These are phyloP conservation scores for Drosophila orena DNA, from an alignment of 1,140 invertebrate genomes.

Conservation along the genomic window DNA sequence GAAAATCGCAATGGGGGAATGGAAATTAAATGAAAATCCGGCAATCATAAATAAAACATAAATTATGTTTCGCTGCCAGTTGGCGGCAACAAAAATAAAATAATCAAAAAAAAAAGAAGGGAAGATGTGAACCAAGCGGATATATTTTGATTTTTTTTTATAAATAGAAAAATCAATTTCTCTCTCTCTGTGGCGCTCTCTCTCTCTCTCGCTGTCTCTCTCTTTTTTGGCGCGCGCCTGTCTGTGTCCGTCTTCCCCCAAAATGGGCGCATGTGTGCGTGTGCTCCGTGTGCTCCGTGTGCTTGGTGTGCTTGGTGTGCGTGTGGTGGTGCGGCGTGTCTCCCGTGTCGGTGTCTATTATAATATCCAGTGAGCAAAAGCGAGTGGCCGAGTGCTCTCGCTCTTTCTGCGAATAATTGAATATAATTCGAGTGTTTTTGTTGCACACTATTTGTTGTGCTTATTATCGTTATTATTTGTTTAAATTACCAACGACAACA, in stretches of 20 bases:
- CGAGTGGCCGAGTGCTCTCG: slow-evolving; percentile 37
- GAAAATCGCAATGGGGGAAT: slow-evolving; percentile 50
- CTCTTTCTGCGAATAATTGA: slow-evolving; percentile 68
- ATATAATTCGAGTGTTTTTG: slow-evolving; percentile 81
- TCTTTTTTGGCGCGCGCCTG: slow-evolving; percentile 34
- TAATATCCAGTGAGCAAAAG: slow-evolving; percentile 52
- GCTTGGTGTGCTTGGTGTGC: too few relatives aligned
- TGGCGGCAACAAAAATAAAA: slow-evolving; percentile 72
- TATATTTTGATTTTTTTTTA: slow-evolving; percentile 84
- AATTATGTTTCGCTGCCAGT: slow-evolving; percentile 74
- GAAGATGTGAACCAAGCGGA: slow-evolving; percentile 52
- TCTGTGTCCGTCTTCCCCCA: slow-evolving; percentile 10
- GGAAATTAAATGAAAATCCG: slow-evolving; percentile 42
- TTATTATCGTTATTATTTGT: slow-evolving; percentile 81
- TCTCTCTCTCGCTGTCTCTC: slow-evolving; percentile 22
- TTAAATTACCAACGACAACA: slow-evolving; percentile 73
- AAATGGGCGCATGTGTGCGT: slow-evolving; percentile 27
- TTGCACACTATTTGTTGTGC: slow-evolving; percentile 73
- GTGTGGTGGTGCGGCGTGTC: not conserved
- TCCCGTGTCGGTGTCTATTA: slow-evolving; percentile 64
- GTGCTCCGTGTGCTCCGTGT: slow-evolving; percentile 1
- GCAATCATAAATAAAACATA: slow-evolving; percentile 80
- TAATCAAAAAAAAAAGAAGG: slow-evolving; percentile 59
- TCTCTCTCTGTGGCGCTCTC: slow-evolving; percentile 50
- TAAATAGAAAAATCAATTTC: slow-evolving; percentile 84